A percentile compares a stretch with the other conserved stretches of the same genome.
These are phyloP conservation scores for Actinernus sp. DNA, from an alignment of 92 coral and sea anemone species.

Conservation along the genomic window DNA sequence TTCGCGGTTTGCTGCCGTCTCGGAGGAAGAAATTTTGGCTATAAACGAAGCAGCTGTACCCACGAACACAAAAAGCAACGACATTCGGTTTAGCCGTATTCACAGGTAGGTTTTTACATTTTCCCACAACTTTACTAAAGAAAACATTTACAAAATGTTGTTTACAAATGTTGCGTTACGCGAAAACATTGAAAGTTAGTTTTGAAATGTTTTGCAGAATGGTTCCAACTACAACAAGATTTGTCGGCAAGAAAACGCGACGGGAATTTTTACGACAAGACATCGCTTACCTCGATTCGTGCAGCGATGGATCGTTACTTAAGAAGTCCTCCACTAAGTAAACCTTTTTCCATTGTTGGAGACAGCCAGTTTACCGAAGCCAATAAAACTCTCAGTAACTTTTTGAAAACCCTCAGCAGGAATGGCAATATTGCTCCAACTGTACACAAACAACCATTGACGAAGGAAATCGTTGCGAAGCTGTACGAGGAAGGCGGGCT, in stretches of 20 bases:
- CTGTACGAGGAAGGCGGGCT: conserved; percentile 40
- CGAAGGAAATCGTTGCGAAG: conserved; percentile 18
- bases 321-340: conserved; percentile 5
- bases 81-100: no score
- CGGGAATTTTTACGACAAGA: conserved; percentile 34
- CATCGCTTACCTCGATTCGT: conserved; percentile 17
- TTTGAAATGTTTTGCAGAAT: no score
- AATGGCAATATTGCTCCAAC: conserved; percentile 27
- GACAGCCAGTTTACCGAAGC: conserved; percentile 33
- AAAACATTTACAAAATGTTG: no score
- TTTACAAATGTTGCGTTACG: no score
- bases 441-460: conserved; percentile 19
- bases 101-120: no score
- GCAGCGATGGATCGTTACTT: conserved; percentile 33
- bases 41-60: no score
- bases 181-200: no score
- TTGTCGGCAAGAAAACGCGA: conserved; percentile 37
- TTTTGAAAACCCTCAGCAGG: conserved; percentile 26
- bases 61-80: no score
- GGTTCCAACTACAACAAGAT: no score
- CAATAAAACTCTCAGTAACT: conserved; percentile 33
- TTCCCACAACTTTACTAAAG: no score
- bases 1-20: no score
- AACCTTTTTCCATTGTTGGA: conserved; percentile 17
- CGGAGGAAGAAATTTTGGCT: no score